Evolutionary conservation across 2,888 invertebrate species (phyloP), one percentile per base, ranked within the genome.

Genomic region (Trichogramma evanescens): DNA sequence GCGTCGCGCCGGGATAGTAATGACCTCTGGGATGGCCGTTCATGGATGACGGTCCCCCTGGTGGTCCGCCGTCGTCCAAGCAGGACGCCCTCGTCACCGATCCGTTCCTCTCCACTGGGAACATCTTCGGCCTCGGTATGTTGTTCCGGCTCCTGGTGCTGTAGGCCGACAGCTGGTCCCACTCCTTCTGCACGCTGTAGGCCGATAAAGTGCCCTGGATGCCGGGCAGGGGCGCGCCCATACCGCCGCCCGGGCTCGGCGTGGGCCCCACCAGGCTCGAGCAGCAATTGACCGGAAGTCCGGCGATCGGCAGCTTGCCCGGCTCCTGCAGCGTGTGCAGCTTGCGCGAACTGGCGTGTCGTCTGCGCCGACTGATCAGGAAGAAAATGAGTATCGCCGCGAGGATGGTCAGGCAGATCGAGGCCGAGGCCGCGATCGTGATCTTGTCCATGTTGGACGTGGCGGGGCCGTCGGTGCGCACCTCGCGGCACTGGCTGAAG

Each of bases 401-500:
- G 62, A 94, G 89, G 69, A 95, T 93, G 49, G 93, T 93, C 49
- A 91, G 92, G 78, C 94, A 94, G 73, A 95, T 94, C 60, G 93
- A 93, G 26, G 93, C 93, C 73, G 93, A 92, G 4, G 93, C 93
- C 39, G 91, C 93, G 72, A 95, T 95, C 56, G 95, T 94, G 72
- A 95, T 93, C 79, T 93, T 94, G 80, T 95, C 95, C 91, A 94
- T 93, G 80, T 93, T 91, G 59, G 91, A 89, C 56, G 91, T 87
- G 52, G 89, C 87, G 13, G 91, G 87, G 53, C 88, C 85, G 53
- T 89, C 89, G 3, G 93, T 93, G 65, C 93, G 86, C 59, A 94
- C 90, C 80, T 95, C 95, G 57, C 91, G 86, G 73, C 95, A 95
- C 79, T 92, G 94, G 63, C 84, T 83, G 79, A 88, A 90, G 54